Base-by-base conservation (phyloP, 2,888 invertebrate species). In the Acleris laterana region DNA sequence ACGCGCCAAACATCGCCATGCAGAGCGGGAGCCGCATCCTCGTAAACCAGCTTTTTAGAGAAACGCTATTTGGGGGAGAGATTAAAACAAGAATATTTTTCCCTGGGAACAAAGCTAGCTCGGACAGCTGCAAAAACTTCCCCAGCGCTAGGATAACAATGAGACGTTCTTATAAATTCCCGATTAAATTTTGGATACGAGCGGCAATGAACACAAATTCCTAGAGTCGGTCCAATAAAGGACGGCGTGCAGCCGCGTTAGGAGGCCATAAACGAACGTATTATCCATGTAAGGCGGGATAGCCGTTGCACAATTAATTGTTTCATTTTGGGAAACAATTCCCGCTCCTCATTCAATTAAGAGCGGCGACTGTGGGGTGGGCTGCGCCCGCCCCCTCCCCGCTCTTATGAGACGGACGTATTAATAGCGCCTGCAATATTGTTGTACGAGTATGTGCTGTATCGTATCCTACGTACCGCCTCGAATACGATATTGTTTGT, bases 251-350 rank as follows among this genome's bases (percentile, higher is more conserved):
- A 92, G 89, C 90, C 92, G 89, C 92, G 93, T 90, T 92, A 92
- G 93, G 90, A 90, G 90, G 85, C 91, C 87, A 92, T 92, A 92
- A 92, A 93, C 92, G 93, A 89, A 90, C 92, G 91, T 91, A 92
- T 93, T 93, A 93, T 92, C 93, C 93, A 93, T 93, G 92, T 93
- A 93, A 93, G 93, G 91, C 93, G 90, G 87, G 90, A 93, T 93
- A 91, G 92, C 93, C 93, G 92, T 93, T 93, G 92, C 93, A 93
- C 93, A 93, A 93, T 93, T 93, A 93, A 93, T 93, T 93, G 93
- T 93, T 93, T 93, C 92, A 93, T 93, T 93, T 93, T 92, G 92
- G 93, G 93, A 93, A 92, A 93, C 93, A 93, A 92, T 93, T 93
- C 91, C 92, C 92, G 91, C 92, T 93, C 92, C 93, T 93, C 93